These are phyloP conservation scores for Diarsia dahlii DNA, from an alignment of 2,888 invertebrate genomes.

Conservation along the genomic window DNA sequence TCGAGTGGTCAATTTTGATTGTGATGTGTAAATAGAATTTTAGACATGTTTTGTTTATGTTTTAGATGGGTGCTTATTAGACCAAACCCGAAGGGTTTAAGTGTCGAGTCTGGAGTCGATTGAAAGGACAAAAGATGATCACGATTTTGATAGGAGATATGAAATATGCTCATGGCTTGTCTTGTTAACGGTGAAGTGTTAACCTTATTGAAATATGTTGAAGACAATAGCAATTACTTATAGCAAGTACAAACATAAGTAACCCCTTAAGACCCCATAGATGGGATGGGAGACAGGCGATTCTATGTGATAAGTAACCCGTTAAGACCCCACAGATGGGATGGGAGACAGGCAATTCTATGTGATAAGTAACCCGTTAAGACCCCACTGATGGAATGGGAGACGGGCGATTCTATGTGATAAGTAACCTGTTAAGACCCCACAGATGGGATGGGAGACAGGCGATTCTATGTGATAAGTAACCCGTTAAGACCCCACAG, in stretches of 20 bases:
- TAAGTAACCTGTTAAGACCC: no score
- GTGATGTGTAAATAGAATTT: slow-evolving; percentile 56
- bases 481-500: not conserved
- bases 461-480: no score
- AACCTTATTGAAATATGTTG: not conserved
- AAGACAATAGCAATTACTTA: no score
- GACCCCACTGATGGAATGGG: not conserved
- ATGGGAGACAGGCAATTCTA: no score
- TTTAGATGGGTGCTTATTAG: slow-evolving; percentile 20
- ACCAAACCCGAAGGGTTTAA: not conserved
- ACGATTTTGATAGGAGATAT: slow-evolving; percentile 12
- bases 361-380: not conserved
- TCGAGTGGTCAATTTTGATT: slow-evolving; percentile 60
- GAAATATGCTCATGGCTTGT: not conserved
- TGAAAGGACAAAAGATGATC: slow-evolving; percentile 11
- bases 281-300: no score
- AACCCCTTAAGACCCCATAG: not conserved
- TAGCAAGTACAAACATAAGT: no score
- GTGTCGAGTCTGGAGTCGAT: not conserved
- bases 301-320: no score
- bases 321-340: no score
- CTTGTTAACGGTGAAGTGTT: not conserved
- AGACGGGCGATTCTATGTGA: no score
- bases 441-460: no score
- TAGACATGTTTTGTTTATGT: slow-evolving; percentile 51